phyloP scores from a whole-genome alignment of 1,140 invertebrate species.

The Thaumetopoea pityocampa region DNA sequence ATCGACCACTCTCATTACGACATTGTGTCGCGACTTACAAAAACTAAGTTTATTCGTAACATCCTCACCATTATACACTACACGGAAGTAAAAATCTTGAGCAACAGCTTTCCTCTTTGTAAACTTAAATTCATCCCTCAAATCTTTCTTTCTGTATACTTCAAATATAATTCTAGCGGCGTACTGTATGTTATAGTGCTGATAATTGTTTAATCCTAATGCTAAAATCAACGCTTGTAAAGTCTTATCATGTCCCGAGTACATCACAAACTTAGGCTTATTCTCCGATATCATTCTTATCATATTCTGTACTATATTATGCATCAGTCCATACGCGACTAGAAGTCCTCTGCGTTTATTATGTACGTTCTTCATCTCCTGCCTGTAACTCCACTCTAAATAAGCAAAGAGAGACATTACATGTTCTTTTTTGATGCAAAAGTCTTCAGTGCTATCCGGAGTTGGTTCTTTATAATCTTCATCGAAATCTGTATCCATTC shows the following conservation, averaged over 20 bases:
- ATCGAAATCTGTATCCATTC: constrained; percentile 61
- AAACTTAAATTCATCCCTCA: constrained; percentile 73
- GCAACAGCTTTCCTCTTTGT: constrained; percentile 74
- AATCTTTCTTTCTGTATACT: constrained; percentile 79
- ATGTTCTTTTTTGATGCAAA: constrained; percentile 81
- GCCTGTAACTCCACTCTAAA: constrained; percentile 84
- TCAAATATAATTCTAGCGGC: constrained; percentile 92
- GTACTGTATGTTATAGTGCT: constrained; percentile 81
- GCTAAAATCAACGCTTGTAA: constrained; percentile 88
- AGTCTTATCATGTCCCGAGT: constrained; percentile 94
- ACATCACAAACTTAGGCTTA: constrained; percentile 88
- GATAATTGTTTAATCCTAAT: constrained; percentile 80
- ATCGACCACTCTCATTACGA: constrained; percentile 52
- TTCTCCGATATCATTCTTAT: constrained; percentile 85
- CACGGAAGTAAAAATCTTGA: constrained; percentile 86
- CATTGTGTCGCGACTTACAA: constrained; percentile 78
- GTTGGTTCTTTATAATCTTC: constrained; percentile 69
- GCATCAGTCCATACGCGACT: constrained; percentile 85
- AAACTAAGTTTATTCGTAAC: constrained; percentile 89
- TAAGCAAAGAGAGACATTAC: constrained; percentile 85
- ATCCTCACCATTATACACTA: constrained; percentile 91
- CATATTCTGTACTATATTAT: constrained; percentile 87
- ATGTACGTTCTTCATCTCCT: constrained; percentile 79
- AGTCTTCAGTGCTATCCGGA: constrained; percentile 59
- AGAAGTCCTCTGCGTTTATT: constrained; percentile 83